These are phyloP conservation scores for Chelonoidis abingdonii DNA, from an alignment of 2,113 vertebrate species.

Conservation along the genomic window DNA sequence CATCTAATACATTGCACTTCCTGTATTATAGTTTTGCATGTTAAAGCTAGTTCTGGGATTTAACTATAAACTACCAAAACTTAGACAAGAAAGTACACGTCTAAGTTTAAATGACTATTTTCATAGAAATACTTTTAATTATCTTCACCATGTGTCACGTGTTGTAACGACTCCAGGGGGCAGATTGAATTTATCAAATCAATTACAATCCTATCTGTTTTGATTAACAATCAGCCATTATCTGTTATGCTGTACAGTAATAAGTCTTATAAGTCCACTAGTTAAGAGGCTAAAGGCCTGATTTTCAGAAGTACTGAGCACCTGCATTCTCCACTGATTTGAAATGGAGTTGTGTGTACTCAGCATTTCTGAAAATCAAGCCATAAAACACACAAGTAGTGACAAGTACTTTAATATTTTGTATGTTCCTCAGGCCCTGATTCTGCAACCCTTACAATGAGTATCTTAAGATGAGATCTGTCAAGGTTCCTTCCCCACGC, in stretches of 20 bases:
- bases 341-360: not conserved
- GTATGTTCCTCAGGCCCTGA: too few relatives aligned
- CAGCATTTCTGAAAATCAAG: fast-evolving
- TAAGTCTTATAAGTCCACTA: not conserved
- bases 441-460: too few relatives aligned
- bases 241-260: fast-evolving
- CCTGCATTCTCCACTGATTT: not conserved
- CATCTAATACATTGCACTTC: not conserved
- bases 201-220: fast-evolving
- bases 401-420: too few relatives aligned
- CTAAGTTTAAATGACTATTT: fast-evolving
- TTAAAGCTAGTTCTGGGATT: fast-evolving
- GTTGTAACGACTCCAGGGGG: not conserved
- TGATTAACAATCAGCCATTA: not conserved
- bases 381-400: not conserved
- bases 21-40: fast-evolving
- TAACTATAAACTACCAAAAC: not conserved
- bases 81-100: fast-evolving
- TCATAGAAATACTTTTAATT: fast-evolving
- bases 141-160: not conserved
- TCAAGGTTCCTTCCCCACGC: too few relatives aligned
- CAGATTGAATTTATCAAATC: not conserved
- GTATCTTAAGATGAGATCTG: too few relatives aligned
- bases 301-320: fast-evolving
- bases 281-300: fast-evolving